Evolutionary conservation across 1,140 invertebrate genomes (phyloP), one percentile per base, ranked within the genome.

Genomic region (Scaptomyza montana): DNA sequence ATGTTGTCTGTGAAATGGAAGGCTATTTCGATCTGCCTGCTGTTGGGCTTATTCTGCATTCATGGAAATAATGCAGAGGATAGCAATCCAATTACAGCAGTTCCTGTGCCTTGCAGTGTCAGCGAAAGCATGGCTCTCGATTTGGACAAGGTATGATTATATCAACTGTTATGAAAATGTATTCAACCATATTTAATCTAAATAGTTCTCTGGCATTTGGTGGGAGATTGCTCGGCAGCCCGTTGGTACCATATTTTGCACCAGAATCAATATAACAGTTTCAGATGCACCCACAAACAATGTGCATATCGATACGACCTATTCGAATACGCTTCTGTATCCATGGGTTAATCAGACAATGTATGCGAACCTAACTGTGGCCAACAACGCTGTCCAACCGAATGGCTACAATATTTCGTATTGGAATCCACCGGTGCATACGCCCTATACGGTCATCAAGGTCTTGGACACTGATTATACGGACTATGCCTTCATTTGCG

Each of bases 261-360:
- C 84, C 1, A 1, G 74, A 30, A 72, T 90, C 1, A 89, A 89
- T 45, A 33, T 89, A 0, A 89, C 79, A 5, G 72, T 85, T 25
- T 0, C 69, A 1, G 10, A 73, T 36, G n/a, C 30, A 6, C 0
- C 36, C 5, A 2, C 47, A 0, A 28, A 78, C 9, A 67, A 81
- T 69, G 73, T 90, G 2, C 21, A 47, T 2, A 89, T 90, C n/a
- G 50, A 63, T 5, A 85, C 80, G 2, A 89, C 80, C 3, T 90
- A 90, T 46, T 73, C 72, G 10, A 76, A 85, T 5, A 73, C 75
- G 0, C 28, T 47, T 1, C 19, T 30, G 2, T 90, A 77, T 62
- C 89, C 82, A 0, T 90, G 80, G 80, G 84, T 90, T 2, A 90
- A 90, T 67, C 84, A 89, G 51, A 90, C 78, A 21, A 90, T 90